Base-by-base conservation (phyloP, 2,797 vertebrate genomes). In the Acropternis orthonyx region DNA sequence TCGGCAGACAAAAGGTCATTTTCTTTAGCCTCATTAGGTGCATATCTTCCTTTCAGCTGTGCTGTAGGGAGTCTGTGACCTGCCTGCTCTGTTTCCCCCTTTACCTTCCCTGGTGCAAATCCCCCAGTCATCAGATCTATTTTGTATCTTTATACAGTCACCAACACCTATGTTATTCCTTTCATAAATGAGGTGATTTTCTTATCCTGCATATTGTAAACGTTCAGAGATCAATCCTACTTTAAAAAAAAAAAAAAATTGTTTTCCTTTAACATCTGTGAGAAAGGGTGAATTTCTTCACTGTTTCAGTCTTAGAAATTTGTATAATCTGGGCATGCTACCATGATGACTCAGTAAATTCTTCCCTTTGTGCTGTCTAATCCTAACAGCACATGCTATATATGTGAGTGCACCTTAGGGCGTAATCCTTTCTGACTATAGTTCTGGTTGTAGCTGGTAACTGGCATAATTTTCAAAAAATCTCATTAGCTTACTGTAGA, bases 401-500 rank as follows among this genome's bases (percentile, higher is more conserved):
- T 43, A 19, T 37, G 20, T 86, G 67, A 87, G 69, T 73, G 37
- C 36, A 90, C 44, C 7, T 92, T 52, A 49, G 63, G 41, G 55
- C 85, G 24, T 76, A 92, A 93, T 83, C 63, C 52, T 92, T 72
- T 41, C 74, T 84, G 58, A 79, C 75, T 65, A 3, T 48, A 52
- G 23, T 59, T 85, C 67, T 90, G 63, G 22, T 51, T 85, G 34
- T 72, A 88, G 69, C 55, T 91, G 10, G 27, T 76, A 92, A 54
- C 77, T 49, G 75, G 58, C 41, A 62, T 86, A 84, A 55, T 85
- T 94, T 73, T 32, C 8, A 49, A 30, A 74, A 90, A 75, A 65
- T 94, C 58, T 92, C 66, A 78, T 95, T 93, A 89, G 22, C 39
- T 85, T 92, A 43, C 51, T 69, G 39, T 67, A 76, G 73, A 79